Conservation (phyloP, 2,113 vertebrate genomes). For the Sebastes fasciatus region DNA sequence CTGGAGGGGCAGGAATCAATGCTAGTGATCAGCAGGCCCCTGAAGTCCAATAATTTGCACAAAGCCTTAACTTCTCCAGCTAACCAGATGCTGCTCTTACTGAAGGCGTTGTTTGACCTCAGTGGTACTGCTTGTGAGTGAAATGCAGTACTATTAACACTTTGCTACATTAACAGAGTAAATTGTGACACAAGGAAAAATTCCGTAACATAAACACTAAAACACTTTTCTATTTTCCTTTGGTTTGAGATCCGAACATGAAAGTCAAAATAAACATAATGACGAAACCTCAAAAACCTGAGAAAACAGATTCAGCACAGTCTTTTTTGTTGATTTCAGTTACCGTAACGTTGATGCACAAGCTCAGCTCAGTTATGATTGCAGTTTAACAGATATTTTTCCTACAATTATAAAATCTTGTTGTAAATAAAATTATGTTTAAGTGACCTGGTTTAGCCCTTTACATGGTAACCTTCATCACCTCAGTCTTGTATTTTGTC, state of each 20-base stretch:
- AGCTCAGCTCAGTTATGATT: neutral
- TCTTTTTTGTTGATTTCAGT: neutral
- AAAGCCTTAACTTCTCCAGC: constrained; percentile 69
- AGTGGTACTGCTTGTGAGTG: neutral
- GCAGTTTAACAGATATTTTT: neutral
- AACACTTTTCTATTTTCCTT: neutral
- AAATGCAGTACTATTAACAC: neutral
- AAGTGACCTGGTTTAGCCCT: neutral
- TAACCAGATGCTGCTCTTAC: constrained; percentile 65
- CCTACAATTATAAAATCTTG: neutral
- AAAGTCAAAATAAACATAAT: neutral
- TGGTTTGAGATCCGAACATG: neutral
- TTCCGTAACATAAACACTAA: neutral
- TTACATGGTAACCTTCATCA: neutral
- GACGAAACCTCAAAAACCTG: neutral
- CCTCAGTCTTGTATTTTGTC: neutral
- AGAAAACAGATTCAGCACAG: neutral
- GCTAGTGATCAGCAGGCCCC: constrained; percentile 82
- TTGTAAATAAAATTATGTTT: neutral
- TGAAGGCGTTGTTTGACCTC: constrained; percentile 5
- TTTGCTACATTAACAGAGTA: neutral
- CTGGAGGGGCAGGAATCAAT: constrained; percentile 79
- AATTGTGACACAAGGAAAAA: neutral
- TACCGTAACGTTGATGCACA: neutral
- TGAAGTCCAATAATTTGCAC: constrained; percentile 72